Percentiles rank a stretch among this genome's conserved stretches.
Evolutionary conservation across 2,888 invertebrate genomes (phyloP).

Genomic region (Leucophenga montana): DNA sequence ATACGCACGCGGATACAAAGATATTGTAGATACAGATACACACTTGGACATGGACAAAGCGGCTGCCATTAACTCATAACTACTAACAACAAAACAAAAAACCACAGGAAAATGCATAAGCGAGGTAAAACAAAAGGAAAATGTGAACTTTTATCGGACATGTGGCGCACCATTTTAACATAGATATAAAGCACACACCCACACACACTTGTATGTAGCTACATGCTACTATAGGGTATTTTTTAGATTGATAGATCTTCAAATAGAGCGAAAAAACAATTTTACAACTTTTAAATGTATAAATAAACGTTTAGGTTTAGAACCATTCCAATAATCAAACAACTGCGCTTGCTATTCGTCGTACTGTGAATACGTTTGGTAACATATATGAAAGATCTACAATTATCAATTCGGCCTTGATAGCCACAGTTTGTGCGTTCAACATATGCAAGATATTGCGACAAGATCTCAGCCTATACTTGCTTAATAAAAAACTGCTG

Average conservation of each 20-base stretch:
- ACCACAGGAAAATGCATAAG: conserved; percentile 13
- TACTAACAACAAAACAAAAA: not conserved
- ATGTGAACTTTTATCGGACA: not conserved
- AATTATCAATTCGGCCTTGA: too few relatives aligned
- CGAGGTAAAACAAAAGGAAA: not conserved
- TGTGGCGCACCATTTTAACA: conserved; percentile 8
- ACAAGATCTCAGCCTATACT: too few relatives aligned
- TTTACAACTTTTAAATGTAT: too few relatives aligned
- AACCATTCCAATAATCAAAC: too few relatives aligned
- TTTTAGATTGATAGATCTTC: not conserved
- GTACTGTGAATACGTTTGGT: too few relatives aligned
- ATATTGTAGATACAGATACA: not conserved
- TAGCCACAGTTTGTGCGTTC: too few relatives aligned
- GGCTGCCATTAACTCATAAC: conserved; percentile 13
- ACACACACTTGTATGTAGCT: conserved; percentile 1
- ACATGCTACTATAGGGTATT: not conserved
- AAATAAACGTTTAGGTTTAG: too few relatives aligned
- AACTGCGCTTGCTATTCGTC: too few relatives aligned
- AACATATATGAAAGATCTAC: too few relatives aligned
- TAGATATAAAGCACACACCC: conserved; percentile 1
- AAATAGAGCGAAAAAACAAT: too few relatives aligned
- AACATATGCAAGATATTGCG: too few relatives aligned
- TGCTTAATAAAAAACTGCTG: too few relatives aligned
- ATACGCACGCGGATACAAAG: not conserved
- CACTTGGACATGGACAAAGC: not conserved